These are phyloP conservation scores for Poecilia wingei DNA, from an alignment of 2,797 vertebrate species.

Conservation along the genomic window DNA sequence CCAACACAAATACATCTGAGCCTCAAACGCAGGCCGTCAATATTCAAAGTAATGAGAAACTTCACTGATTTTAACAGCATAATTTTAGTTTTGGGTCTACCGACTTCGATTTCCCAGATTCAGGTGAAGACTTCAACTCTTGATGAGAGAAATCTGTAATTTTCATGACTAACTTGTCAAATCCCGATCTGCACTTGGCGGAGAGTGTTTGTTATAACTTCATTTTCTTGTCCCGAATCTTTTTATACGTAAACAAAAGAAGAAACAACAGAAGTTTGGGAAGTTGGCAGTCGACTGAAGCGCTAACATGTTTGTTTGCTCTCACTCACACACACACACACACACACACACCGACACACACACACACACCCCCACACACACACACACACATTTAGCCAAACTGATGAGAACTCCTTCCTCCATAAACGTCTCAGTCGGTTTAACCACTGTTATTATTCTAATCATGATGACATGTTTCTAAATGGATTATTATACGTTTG, in stretches of 20 bases:
- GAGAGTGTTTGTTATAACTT: constrained; percentile 34
- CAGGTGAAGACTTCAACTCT: constrained; percentile 8
- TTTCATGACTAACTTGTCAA: constrained; percentile 30
- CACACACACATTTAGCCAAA: constrained; percentile 23
- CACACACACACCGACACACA: constrained; percentile 23
- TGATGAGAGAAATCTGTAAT: neutral
- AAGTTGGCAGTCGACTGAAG: constrained; percentile 44
- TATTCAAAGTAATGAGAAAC: neutral
- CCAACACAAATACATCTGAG: neutral
- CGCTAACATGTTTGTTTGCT: constrained; percentile 48
- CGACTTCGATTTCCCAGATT: neutral
- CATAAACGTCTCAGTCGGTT: constrained; percentile 66
- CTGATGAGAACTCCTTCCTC: constrained; percentile 59
- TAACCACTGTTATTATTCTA: constrained; percentile 79
- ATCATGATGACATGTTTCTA: constrained; percentile 81
- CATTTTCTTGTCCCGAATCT: constrained; percentile 37
- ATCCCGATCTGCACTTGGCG: constrained; percentile 13
- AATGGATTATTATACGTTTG: constrained; percentile 80
- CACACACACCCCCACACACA: constrained; percentile 33
- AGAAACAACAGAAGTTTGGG: constrained; percentile 46
- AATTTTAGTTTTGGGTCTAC: neutral
- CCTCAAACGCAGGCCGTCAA: neutral
- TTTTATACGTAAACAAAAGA: constrained; percentile 50
- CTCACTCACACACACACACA: constrained; percentile 28
- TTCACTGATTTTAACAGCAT: neutral